phyloP scores from a whole-genome alignment of 30 jellyfish, hydroid and myxozoan species.

The Hydractinia echinata region DNA sequence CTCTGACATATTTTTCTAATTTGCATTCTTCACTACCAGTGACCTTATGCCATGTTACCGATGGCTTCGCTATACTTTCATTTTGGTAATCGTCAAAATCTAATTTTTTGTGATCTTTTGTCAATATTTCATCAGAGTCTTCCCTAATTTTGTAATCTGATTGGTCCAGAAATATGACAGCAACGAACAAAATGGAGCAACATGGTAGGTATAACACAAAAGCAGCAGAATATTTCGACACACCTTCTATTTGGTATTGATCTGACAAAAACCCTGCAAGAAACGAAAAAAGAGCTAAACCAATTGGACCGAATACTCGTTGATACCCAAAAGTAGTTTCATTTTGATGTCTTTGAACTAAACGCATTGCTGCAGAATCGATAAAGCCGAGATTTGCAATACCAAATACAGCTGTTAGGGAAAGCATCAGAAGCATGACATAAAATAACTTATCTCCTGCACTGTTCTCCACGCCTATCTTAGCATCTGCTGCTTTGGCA shows the following conservation, averaged over 20 bases:
- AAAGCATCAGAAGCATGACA: not conserved
- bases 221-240: slow-evolving; percentile 4
- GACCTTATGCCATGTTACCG: not conserved
- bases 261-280: slow-evolving; percentile 58
- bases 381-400: slow-evolving; percentile 32
- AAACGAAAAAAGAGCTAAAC: slow-evolving; percentile 61
- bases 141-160: not conserved
- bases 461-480: too few relatives aligned
- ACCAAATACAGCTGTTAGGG: not conserved
- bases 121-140: too few relatives aligned
- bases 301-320: slow-evolving; percentile 78
- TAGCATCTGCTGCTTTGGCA: not conserved
- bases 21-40: not conserved
- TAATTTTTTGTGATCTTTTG: too few relatives aligned
- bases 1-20: not conserved
- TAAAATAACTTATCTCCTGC: not conserved
- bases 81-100: too few relatives aligned
- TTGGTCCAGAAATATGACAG: not conserved
- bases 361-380: slow-evolving; percentile 53
- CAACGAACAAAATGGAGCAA: not conserved
- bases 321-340: slow-evolving; percentile 53
- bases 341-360: slow-evolving; percentile 28
- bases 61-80: too few relatives aligned
- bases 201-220: not conserved
- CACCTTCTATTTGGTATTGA: slow-evolving; percentile 2